Base-by-base conservation (phyloP, 1,140 invertebrate genomes). In the Araneus ventricosus region DNA sequence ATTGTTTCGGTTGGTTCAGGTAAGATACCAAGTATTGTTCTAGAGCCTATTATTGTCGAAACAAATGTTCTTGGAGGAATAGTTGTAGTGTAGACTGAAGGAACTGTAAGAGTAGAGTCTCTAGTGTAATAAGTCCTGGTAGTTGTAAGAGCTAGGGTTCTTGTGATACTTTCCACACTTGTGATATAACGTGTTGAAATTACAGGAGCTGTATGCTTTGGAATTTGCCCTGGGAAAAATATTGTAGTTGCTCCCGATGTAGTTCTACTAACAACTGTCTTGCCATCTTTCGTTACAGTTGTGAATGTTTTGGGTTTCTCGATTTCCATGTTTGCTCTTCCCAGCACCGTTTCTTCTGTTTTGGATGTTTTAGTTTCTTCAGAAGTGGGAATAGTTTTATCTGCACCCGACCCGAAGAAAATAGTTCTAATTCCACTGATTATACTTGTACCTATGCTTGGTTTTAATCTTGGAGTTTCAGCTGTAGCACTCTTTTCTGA, bases 91-190 rank as follows among this genome's bases (percentile, higher is more conserved):
- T 94, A 94, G 5, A 91, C 89, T 17, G 94, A 94, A 45, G 94
- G 94, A n/a, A 94, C 94, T 4, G 94, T 94, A 22, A 94, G 70
- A 17, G 94, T 94, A 39, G 90, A 80, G 41, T 94, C 94, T n/a
- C 94, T 86, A 4, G 94, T 94, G 41, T 94, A 94, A 86, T 94
- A 94, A 20, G 94, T 94, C 88, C 93, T 94, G 6, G 94, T 94
- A 2, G 94, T 94, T 6, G 94, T 94, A 17, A 94, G 84, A 17
- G 93, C 92, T 24, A 94, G 52, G n/a, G 94, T 94, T 87, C 94
- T 79, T 34, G 94, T 94, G 20, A 92, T 94, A 27, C 89, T 88
- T 90, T 94, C 94, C 80, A 94, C 94, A 79, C 93, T 94, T 4
- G 94, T 94, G 20, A 94, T 70, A 45, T 94, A 94, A 30, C 85